These are phyloP conservation scores for Episyrphus balteatus DNA, from an alignment of 1,140 invertebrate genomes.

Conservation along the genomic window DNA sequence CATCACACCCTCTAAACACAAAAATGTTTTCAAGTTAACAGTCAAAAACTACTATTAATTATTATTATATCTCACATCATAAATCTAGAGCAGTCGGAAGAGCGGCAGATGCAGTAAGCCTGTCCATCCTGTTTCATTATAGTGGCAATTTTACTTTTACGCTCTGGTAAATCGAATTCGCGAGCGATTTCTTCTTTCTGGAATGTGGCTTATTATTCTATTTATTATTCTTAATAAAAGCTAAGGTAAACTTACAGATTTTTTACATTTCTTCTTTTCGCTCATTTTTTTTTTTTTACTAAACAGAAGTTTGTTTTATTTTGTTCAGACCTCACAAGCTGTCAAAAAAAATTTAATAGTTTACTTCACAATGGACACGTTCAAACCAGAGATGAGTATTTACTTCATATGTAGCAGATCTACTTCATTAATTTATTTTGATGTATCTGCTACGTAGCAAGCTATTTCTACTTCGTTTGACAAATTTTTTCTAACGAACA, in stretches of 20 bases:
- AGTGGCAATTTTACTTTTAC: slow-evolving; percentile 84
- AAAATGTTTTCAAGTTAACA: slow-evolving; percentile 3
- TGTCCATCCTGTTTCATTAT: slow-evolving; percentile 78
- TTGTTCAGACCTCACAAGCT: too few relatives aligned
- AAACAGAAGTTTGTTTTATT: too few relatives aligned
- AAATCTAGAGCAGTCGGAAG: slow-evolving; percentile 83
- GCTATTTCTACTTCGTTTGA: too few relatives aligned
- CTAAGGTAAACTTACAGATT: slow-evolving; percentile 15
- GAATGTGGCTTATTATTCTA: slow-evolving; percentile 7
- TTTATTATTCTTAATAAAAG: not conserved
- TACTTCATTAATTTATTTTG: too few relatives aligned
- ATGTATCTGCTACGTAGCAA: too few relatives aligned
- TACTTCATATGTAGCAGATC: too few relatives aligned
- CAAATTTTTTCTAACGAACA: too few relatives aligned
- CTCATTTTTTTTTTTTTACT: slow-evolving; percentile 2
- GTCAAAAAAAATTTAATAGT: too few relatives aligned
- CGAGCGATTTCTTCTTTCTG: slow-evolving; percentile 84
- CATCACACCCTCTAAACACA: slow-evolving; percentile 72
- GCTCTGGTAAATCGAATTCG: slow-evolving; percentile 78
- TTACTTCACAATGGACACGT: too few relatives aligned
- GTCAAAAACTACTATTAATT: not conserved
- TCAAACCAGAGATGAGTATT: too few relatives aligned
- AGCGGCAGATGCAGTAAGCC: slow-evolving; percentile 89
- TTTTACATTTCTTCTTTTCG: slow-evolving; percentile 26
- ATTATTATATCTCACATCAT: slow-evolving; percentile 73